A percentile compares a stretch with the other conserved stretches of the same genome.
Conservation (phyloP, 1,140 invertebrate species). For the Drosophila rufa region DNA sequence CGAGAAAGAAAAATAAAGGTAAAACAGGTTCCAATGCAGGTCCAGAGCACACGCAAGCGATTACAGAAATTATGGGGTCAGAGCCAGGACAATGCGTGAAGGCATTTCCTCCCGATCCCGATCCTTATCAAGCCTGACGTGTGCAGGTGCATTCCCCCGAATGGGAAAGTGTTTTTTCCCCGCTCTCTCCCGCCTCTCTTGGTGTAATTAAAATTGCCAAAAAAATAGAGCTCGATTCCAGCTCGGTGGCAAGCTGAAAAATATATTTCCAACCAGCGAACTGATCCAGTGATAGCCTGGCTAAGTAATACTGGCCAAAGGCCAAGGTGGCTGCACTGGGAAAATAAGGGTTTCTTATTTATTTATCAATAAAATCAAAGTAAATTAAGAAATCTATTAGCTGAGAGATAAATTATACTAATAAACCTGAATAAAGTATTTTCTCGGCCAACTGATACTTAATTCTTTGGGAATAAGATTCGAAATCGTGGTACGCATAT, state of each 20-base stretch:
- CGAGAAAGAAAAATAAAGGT: constrained; percentile 26
- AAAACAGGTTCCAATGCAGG: constrained; percentile 59
- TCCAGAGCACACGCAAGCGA: constrained; percentile 68
- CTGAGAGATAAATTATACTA: neutral
- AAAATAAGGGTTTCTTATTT: neutral
- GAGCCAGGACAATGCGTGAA: constrained; percentile 69
- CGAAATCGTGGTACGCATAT: constrained; percentile 28
- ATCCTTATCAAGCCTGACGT: constrained; percentile 61
- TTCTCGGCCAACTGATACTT: neutral
- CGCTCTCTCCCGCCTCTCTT: constrained; percentile 23
- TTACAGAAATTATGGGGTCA: constrained; percentile 70
- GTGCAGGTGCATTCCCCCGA: constrained; percentile 71
- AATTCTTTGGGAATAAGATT: neutral
- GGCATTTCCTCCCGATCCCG: constrained; percentile 57
- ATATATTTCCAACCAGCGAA: constrained; percentile 28
- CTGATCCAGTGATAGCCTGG: constrained; percentile 28
- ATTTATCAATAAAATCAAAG: too few relatives aligned
- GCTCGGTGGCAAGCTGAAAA: constrained; percentile 40
- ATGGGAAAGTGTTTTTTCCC: constrained; percentile 71
- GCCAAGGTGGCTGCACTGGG: constrained; percentile 43
- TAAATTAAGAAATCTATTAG: too few relatives aligned
- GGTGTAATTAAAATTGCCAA: constrained; percentile 57
- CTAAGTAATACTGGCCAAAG: constrained; percentile 34
- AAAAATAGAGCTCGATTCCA: constrained; percentile 41
- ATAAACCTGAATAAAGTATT: neutral